Evolutionary conservation across 1,140 invertebrate genomes (phyloP).

Genomic region (Capitella teleta): DNA sequence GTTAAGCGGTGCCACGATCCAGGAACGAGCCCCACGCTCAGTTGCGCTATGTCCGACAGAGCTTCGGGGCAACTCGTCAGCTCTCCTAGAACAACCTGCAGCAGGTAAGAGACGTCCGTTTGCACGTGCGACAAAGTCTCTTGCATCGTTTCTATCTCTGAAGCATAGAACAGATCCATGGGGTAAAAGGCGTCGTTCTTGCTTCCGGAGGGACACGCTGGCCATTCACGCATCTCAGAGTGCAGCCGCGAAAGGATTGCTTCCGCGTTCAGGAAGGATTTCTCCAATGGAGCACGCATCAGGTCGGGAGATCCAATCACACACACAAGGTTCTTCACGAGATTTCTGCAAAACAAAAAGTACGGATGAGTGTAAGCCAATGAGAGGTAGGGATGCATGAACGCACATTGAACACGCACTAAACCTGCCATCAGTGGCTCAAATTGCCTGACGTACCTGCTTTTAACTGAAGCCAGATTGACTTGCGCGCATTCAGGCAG

Average conservation of each 20-base stretch:
- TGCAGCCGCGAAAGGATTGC: constrained; percentile 17
- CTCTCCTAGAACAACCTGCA: no score
- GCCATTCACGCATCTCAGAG: constrained; percentile 16
- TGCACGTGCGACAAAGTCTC: constrained; percentile 18
- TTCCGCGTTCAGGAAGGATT: constrained; percentile 4
- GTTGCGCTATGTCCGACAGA: no score
- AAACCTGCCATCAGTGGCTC: no score
- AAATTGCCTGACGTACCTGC: no score
- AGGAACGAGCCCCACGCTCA: no score
- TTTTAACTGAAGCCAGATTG: no score
- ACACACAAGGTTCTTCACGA: constrained; percentile 22
- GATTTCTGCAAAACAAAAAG: neutral
- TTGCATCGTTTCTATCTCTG: constrained; percentile 24
- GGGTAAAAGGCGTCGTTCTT: constrained; percentile 25
- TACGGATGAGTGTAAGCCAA: no score
- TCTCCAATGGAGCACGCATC: constrained; percentile 4
- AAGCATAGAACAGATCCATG: constrained; percentile 26
- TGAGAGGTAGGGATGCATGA: no score
- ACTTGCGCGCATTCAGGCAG: no score
- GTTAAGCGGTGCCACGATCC: constrained; percentile 19
- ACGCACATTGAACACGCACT: no score
- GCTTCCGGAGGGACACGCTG: constrained; percentile 21
- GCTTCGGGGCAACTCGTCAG: no score
- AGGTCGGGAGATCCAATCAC: constrained; percentile 30
- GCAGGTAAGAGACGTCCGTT: constrained; percentile 21